phyloP scores from a whole-genome alignment of 2,797 vertebrate genomes.

The Diglossa cyanea region DNA sequence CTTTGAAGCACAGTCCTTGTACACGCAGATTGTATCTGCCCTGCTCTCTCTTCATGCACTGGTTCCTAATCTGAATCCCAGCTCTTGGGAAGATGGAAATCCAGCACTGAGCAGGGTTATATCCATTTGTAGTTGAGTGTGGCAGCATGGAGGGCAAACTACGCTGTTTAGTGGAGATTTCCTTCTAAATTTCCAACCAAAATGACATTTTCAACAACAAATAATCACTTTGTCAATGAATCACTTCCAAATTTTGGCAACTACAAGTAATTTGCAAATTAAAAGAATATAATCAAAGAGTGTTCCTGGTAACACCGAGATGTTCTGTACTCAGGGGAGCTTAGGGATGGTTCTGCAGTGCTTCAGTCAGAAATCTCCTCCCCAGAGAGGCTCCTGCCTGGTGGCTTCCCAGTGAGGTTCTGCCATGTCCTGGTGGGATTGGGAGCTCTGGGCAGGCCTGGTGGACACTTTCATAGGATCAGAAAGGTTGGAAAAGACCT shows the following conservation, averaged over 20 bases:
- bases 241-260: neutral
- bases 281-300: neutral
- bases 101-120: fast-evolving
- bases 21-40: neutral
- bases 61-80: neutral
- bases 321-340: neutral
- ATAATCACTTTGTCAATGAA: neutral
- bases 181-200: neutral
- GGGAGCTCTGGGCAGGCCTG: neutral
- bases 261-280: neutral
- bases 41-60: neutral
- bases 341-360: neutral
- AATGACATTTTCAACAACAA: neutral
- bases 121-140: neutral
- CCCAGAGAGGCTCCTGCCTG: neutral
- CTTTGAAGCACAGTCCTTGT: neutral
- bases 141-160: neutral
- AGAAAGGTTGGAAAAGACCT: neutral
- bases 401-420: neutral
- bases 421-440: neutral
- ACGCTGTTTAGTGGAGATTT: neutral
- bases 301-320: neutral
- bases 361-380: neutral
- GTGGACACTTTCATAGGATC: neutral
- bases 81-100: neutral